A percentile compares a stretch with the other conserved stretches of the same genome.
These are phyloP conservation scores for Ceratotherium simum DNA, from an alignment of 2,113 vertebrate species.

Conservation along the genomic window DNA sequence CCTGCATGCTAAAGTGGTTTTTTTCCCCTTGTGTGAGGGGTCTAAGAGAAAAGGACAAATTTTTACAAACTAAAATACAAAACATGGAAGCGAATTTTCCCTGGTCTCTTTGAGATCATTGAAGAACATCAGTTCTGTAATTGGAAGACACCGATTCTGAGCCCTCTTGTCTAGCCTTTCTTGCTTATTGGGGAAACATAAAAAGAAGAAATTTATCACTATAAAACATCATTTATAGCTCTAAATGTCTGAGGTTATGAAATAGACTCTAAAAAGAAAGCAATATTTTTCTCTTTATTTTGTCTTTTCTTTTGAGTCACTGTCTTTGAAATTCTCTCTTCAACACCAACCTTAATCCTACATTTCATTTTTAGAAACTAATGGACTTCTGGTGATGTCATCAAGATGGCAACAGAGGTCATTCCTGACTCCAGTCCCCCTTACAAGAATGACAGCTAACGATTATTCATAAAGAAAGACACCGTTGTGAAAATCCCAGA, in stretches of 20 bases:
- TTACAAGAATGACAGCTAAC: neutral
- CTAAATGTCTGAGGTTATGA: neutral
- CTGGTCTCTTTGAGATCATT: neutral
- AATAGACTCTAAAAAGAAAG: constrained; percentile 10
- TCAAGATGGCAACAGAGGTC: neutral
- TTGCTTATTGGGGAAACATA: neutral
- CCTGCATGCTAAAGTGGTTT: neutral
- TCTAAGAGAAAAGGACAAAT: neutral
- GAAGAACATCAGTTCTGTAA: neutral
- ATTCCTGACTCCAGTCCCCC: neutral
- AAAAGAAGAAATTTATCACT: neutral
- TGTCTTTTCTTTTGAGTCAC: neutral
- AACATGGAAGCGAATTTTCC: neutral
- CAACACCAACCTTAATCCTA: neutral
- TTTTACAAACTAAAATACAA: neutral
- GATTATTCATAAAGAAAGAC: neutral
- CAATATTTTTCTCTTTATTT: neutral
- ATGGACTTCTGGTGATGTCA: neutral
- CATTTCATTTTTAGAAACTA: neutral
- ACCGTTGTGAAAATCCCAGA: neutral
- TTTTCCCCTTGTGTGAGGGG: neutral
- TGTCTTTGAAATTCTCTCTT: neutral
- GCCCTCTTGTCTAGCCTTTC: neutral
- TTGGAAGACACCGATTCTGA: neutral
- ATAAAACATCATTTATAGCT: neutral